A percentile compares a stretch with the other conserved stretches of the same genome.
Evolutionary conservation across 2,113 vertebrate genomes (phyloP).

Genomic region (Ptilorrhoa leucosticta): DNA sequence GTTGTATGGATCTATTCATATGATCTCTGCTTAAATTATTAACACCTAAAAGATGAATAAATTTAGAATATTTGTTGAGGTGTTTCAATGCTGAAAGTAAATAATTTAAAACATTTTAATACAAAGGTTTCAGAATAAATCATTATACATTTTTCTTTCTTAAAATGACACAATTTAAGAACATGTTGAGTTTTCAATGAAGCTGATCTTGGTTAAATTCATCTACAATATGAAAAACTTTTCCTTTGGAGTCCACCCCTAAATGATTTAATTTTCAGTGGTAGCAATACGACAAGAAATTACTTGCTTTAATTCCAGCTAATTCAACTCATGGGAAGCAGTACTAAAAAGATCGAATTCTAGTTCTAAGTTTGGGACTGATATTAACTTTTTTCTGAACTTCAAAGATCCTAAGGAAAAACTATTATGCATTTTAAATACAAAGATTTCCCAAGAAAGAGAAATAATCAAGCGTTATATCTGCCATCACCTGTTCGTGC

Average conservation of each 20-base stretch:
- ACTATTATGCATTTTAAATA: neutral
- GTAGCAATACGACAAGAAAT: neutral
- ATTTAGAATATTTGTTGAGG: neutral
- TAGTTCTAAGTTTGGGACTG: neutral
- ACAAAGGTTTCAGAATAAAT: neutral
- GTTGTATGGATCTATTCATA: neutral
- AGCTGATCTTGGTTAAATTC: neutral
- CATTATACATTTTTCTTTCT: neutral
- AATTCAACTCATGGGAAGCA: neutral
- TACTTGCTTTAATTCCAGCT: neutral
- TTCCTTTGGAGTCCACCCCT: neutral
- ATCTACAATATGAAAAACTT: neutral
- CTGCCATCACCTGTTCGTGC: neutral
- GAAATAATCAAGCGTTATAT: neutral
- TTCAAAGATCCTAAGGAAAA: neutral
- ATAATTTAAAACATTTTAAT: neutral
- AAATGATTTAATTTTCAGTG: neutral
- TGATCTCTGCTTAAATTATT: neutral
- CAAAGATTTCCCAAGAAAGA: neutral
- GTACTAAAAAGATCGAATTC: neutral
- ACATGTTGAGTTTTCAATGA: neutral
- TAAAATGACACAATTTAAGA: neutral
- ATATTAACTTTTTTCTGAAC: neutral
- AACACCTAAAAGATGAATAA: neutral
- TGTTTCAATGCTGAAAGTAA: neutral